Base-by-base conservation (phyloP, 2,797 vertebrate species). In the Eremophila alpestris region DNA sequence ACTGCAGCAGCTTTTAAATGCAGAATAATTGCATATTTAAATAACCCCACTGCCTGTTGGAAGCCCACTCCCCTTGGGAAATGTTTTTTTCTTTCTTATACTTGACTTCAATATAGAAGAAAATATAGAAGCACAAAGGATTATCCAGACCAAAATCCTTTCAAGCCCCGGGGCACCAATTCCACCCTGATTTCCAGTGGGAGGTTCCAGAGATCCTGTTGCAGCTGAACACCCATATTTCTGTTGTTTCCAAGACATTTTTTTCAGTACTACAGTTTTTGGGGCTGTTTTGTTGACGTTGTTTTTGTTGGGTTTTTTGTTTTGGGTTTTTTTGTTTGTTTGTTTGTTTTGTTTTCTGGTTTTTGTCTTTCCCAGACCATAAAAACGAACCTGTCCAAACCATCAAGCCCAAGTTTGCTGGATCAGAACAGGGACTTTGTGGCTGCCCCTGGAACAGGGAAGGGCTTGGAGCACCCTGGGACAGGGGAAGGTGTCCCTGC, bases 191-290 rank as follows among this genome's bases (percentile, higher is more conserved):
- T 17, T 69, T 38, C 7, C 49, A n/a, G 6, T 0, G 5, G 74
- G 64, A 54, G 21, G 4, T 80, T 11, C 45, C 69, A 83, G 27
- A 9, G 2, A 3, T 2, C 13, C 29, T 8, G 1, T 6, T 26
- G 5, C 8, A 52, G 46, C 27, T 18, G 13, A 64, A 60, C 24
- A 45, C 3, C 27, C 17, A 2, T 1, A 17, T 20, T 71, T 30
- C 65, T 41, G 19, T 11, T 4, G 0, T 4, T 43, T 30, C 49
- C 17, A 20, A 12, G 0, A 26, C 2, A 3, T 10, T 49, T 49
- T n/a, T 52, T 15, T 13, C 30, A 49, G 4, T 22, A 3, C 27
- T 16, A 11, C 21, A 34, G 7, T 24, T 34, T 27, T 40, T 27
- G 40, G 40, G 40, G 13, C 15, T 41, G 40, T 41, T 41, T 41